These are phyloP conservation scores for Rhogogaster chlorosoma DNA, from an alignment of 2,888 invertebrate species.

Conservation along the genomic window DNA sequence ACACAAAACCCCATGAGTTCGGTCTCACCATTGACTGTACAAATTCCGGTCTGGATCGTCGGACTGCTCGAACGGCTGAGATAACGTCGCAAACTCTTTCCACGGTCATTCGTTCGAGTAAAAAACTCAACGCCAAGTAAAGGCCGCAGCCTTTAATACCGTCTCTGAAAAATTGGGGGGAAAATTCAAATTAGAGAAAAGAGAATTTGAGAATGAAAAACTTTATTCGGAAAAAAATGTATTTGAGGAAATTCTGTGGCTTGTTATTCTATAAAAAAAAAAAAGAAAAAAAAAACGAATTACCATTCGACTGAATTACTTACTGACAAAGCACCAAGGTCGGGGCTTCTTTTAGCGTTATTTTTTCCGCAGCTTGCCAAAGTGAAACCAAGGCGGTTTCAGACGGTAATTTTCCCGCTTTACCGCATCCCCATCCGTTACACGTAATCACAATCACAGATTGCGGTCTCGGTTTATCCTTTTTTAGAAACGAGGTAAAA, in stretches of 20 bases:
- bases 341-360: constrained; percentile 70
- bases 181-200: neutral
- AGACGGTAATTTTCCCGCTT: constrained; percentile 64
- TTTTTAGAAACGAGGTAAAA: neutral
- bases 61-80: constrained; percentile 77
- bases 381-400: constrained; percentile 70
- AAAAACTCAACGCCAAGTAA: constrained; percentile 76
- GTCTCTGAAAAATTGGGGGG: constrained; percentile 73
- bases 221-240: neutral
- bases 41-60: constrained; percentile 77
- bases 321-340: constrained; percentile 77
- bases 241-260: neutral
- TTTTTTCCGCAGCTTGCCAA: constrained; percentile 72
- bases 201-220: neutral
- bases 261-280: neutral
- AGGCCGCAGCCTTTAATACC: constrained; percentile 78
- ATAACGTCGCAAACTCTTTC: constrained; percentile 79
- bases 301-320: constrained; percentile 59
- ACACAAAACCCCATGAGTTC: neutral
- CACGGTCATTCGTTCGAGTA: constrained; percentile 78
- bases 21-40: constrained; percentile 70
- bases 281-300: no score
- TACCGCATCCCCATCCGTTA: constrained; percentile 70
- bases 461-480: constrained; percentile 51
- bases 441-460: constrained; percentile 62